Conservation (phyloP, 2,113 vertebrate species). For the Corvus hawaiiensis region DNA sequence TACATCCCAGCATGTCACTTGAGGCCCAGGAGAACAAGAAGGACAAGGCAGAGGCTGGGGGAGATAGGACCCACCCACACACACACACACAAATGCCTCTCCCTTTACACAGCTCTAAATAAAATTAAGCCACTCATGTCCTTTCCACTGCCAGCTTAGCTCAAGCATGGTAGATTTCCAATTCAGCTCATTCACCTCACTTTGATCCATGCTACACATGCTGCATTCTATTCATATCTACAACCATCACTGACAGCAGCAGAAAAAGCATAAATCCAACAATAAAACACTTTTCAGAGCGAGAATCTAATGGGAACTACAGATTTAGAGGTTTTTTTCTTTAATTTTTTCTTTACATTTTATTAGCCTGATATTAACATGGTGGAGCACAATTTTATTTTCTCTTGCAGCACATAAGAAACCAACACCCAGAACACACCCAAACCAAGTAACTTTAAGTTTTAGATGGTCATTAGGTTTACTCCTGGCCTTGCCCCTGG, state of each 20-base stretch:
- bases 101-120: background rate
- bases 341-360: background rate
- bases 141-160: background rate
- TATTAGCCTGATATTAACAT: background rate
- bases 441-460: background rate
- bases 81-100: background rate
- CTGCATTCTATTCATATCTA: background rate
- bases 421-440: background rate
- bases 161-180: background rate
- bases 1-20: background rate
- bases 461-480: background rate
- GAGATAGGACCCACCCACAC: fast-evolving
- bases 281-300: background rate
- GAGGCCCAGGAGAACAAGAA: background rate
- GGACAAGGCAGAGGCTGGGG: background rate
- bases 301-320: background rate
- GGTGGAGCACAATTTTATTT: background rate
- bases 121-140: background rate
- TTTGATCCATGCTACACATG: background rate
- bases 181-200: constrained; percentile 11
- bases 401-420: background rate
- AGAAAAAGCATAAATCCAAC: background rate
- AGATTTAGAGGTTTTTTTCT: background rate
- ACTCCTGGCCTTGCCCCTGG: background rate
- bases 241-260: background rate